phyloP scores from a whole-genome alignment of 2,888 invertebrate genomes.

The Trypoxylon attenuatum region DNA sequence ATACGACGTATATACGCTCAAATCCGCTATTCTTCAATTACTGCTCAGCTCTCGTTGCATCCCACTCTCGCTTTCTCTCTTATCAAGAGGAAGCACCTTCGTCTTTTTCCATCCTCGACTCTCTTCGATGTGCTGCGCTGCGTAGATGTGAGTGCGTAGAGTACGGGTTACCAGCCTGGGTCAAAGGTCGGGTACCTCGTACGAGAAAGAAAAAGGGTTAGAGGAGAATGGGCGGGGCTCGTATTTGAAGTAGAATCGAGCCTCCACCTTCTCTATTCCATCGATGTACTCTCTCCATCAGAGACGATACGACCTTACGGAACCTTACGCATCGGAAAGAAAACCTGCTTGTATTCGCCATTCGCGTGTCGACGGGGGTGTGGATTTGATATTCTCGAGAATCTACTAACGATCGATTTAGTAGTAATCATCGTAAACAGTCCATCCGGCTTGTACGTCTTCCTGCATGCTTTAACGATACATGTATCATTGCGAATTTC shows the following conservation, averaged over 20 bases:
- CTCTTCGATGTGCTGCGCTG: conserved; percentile 8
- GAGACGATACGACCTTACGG: conserved; percentile 40
- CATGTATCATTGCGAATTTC: no score
- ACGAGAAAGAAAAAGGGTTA: conserved; percentile 57
- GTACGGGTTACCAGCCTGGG: conserved; percentile 60
- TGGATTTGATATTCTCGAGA: no score
- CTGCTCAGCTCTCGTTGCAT: conserved; percentile 39
- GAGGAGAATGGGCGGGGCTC: conserved; percentile 65
- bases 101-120: conserved; percentile 25
- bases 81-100: no score
- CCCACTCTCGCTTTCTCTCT: conserved; percentile 31
- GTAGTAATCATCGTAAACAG: no score
- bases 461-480: no score
- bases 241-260: conserved; percentile 68
- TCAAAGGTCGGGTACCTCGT: conserved; percentile 61
- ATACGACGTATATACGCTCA: conserved; percentile 55
- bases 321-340: conserved; percentile 38
- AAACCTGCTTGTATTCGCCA: conserved; percentile 43
- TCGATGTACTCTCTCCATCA: conserved; percentile 21
- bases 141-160: conserved; percentile 42
- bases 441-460: no score
- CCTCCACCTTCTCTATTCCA: conserved; percentile 61
- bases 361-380: conserved; percentile 56
- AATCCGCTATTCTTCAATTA: conserved; percentile 61
- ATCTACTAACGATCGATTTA: no score